A percentile compares a stretch with the other conserved stretches of the same genome.
Evolutionary conservation across 1,140 invertebrate species (phyloP).

Genomic region (Plectrocnemia conspersa): DNA sequence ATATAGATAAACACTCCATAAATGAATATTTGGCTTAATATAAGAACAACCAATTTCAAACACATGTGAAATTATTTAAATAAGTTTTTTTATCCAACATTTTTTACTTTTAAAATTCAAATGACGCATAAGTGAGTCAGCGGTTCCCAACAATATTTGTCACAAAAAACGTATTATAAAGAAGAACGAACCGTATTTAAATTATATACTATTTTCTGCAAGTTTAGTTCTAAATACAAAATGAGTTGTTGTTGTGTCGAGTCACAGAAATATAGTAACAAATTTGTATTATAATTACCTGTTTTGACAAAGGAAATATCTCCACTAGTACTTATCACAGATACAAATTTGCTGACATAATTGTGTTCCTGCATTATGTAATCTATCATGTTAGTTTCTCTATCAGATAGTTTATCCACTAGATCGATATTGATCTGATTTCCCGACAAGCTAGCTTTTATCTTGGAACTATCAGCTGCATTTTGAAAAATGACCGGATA

Average conservation of each 20-base stretch:
- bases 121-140: too few relatives aligned
- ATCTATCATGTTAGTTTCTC: neutral
- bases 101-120: too few relatives aligned
- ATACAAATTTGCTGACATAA: neutral
- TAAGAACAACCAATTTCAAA: neutral
- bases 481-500: neutral
- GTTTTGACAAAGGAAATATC: neutral
- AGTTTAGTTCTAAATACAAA: too few relatives aligned
- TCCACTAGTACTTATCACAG: neutral
- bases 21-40: neutral
- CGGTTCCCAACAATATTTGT: too few relatives aligned
- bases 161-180: too few relatives aligned
- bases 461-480: neutral
- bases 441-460: conserved; percentile 14
- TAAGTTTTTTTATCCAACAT: conserved; percentile 7
- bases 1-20: neutral
- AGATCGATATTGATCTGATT: conserved; percentile 16
- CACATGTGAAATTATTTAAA: neutral
- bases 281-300: neutral
- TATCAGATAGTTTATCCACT: neutral
- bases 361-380: neutral
- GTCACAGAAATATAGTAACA: neutral
- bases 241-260: neutral
- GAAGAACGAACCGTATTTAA: too few relatives aligned
- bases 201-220: too few relatives aligned